Evolutionary conservation across 1,140 invertebrate genomes (phyloP), one percentile per base, ranked within the genome.

Genomic region (Anastrepha ludens): DNA sequence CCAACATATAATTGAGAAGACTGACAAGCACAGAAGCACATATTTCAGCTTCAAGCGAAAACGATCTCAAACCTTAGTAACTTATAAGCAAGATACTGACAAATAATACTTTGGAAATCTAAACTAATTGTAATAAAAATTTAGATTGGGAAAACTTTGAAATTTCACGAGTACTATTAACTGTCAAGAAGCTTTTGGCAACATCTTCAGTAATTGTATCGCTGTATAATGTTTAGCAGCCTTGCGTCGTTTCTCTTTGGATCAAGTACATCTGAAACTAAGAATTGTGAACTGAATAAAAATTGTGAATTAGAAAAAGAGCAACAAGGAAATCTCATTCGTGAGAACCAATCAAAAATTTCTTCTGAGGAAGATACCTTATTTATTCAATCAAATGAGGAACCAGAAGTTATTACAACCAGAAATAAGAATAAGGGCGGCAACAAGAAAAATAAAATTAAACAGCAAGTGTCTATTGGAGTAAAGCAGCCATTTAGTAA

Each of bases 241-340:
- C 90, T 93, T 89, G 92, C 92, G 88, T 90, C 92, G 87, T 93
- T 90, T 91, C 89, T 93, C 89, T 93, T 93, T 91, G 92, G 92
- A 90, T 90, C 91, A 91, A 89, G 85, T 88, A 88, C 87, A 7
- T 74, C 86, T 70, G 86, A 39, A 67, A 64, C 20, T 86, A 64
- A 87, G 29, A 88, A 88, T 85, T 90, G 89, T 90, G 85, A 91
- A 90, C 89, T 87, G 88, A 87, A 60, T 81, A 55, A 59, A 39
- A 20, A 89, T 58, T 88, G 88, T 78, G 64, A 74, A 89, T 85
- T 64, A 89, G 88, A 17, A 64, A 89, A 67, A 67, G 85, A 90
- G n/a, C 29, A 67, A 74, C 17, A 17, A 2, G 17, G 13, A 15
- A n/a, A 74, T 74, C 17, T 74, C 44, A n/a, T 39, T 87, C 87